Evolutionary conservation across 2,888 invertebrate species (phyloP), one percentile per base, ranked within the genome.

Genomic region (Trimorus sp.): DNA sequence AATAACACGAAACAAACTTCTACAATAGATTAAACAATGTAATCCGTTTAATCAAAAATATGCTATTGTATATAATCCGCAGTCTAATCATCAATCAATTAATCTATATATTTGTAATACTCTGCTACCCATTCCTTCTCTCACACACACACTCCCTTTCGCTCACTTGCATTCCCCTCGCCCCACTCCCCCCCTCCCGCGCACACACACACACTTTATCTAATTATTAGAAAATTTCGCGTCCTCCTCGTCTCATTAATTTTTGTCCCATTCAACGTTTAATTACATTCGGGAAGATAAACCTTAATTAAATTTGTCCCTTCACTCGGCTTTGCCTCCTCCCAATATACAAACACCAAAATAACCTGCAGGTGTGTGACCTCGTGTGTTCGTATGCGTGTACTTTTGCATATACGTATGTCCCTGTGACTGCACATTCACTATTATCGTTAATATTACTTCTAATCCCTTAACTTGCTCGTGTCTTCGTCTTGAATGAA

Each of bases 251-350:
- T 53, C 68, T 73, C 48, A 65, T 71, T 58, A 66, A 38, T 75
- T 77, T 62, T 62, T 77, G 48, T 77, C 45, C 70, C 65, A 54
- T 59, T 75, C 62, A 11, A 65, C 40, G 51, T 59, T 82, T 82
- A 82, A 82, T 82, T 82, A 82, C 82, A 82, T 78, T 82, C 78
- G 74, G 77, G 74, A 82, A 82, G 73, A 58, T 70, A 70, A 66
- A 37, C 15, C 58, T 56, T 62, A 42, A 63, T 62, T 66, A 9
- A 68, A 69, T 77, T 69, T 77, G 58, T 77, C 37, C 56, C 56
- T 69, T 56, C 42, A 16, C 58, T 65, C 56, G 16, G 36, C 45
- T 65, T 38, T 70, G 26, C 59, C 26, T 51, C 59, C 69, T 66
- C 53, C 78, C 75, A 78, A 82, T 82, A 66, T 82, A 82, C 78